Evolutionary conservation across 1,140 invertebrate species (phyloP), one percentile per base, ranked within the genome.

Genomic region (Leucophenga varia): DNA sequence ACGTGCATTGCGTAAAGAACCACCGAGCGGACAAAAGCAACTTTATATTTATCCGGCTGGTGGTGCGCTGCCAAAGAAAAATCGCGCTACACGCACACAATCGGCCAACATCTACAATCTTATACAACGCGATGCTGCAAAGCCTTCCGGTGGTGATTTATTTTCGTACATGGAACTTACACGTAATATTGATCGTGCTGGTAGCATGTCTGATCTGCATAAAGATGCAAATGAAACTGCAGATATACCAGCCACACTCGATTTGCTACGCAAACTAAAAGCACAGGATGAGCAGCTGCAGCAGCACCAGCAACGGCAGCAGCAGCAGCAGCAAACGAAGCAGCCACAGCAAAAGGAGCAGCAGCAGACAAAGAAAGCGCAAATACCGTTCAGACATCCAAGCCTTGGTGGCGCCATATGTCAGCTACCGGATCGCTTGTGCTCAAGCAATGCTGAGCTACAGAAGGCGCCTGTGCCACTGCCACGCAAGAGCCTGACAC

Each of bases 91-190:
- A 3, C 79, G 89, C 41, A 90, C 88, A 1, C 72, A 91, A 14
- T 91, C 90, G 0, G 89, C 88, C 1, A 91, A 91, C 64, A 84
- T 91, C 40, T 86, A 86, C 37, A 84, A 83, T 54, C 76, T 89
- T 42, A 84, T 89, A 45, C 79, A 83, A 55, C 79, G 81, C 51
- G 81, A 73, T 44, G 72, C 73, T 0, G 72, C 73, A 0, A 75
- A 75, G 12, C 72, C 73, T 1, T 74, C 73, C 0, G 73, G 73
- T 0, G 73, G 73, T 5, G 69, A 73, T 63, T 49, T 76, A 0
- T 58, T 55, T 18, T 71, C 68, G 21, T 77, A 63, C 52, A 57
- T 59, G 31, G 73, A 72, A 32, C 37, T 70, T 12, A 68, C 56
- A 3, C 58, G 46, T 20, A 74, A 45, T 49, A 48, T 74, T 3